Evolutionary conservation across 2,113 vertebrate species (phyloP), one percentile per base, ranked within the genome.

Genomic region (Gadus chalcogrammus): DNA sequence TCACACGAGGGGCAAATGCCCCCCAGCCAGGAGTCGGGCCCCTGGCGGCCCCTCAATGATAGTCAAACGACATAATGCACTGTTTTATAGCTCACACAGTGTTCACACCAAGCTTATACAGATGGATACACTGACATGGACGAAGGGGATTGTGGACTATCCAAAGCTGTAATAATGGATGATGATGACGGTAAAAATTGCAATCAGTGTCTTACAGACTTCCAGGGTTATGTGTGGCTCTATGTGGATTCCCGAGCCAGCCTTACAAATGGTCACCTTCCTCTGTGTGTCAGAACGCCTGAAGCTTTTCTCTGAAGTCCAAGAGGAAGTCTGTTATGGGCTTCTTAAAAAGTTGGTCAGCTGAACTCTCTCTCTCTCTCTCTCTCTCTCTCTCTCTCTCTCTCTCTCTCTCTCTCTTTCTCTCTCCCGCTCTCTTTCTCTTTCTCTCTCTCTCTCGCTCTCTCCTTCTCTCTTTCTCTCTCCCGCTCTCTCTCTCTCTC

Each of bases 331-430:
- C 69, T 59, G 65, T 61, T 13, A 48, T 48, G 9, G 42, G 42
- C 8, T 48, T 2, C 42, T 48, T 9, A 13, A 9, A 78, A 90
- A 87, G 75, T 79, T 80, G 84, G 87, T 89, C 85, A 83, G 72
- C 58, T 71, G 73, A 79, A 82, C 79, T 70, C 74, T 69, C 28
- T 79, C 38, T 76, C 80, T 35, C 31, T 35, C 31, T 35, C 31
- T 35, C 31, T 35, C 31, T 35, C 31, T 35, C 31, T 35, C 31
- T 48, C 42, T 48, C 42, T 48, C 42, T 48, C 42, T 48, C 42
- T 48, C 42, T 48, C 42, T 48, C 42, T 48, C 42, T 48, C 42
- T 48, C 42, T 13, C 42, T 48, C 42, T 48, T 1, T 48, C 42
- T 4, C 42, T 3, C 38, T 42, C 38, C 1, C 38, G 1, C 38